These are phyloP conservation scores for Diacarnus erythraeanus DNA, from an alignment of 37 sponge, comb jelly and placozoan species.

Conservation along the genomic window DNA sequence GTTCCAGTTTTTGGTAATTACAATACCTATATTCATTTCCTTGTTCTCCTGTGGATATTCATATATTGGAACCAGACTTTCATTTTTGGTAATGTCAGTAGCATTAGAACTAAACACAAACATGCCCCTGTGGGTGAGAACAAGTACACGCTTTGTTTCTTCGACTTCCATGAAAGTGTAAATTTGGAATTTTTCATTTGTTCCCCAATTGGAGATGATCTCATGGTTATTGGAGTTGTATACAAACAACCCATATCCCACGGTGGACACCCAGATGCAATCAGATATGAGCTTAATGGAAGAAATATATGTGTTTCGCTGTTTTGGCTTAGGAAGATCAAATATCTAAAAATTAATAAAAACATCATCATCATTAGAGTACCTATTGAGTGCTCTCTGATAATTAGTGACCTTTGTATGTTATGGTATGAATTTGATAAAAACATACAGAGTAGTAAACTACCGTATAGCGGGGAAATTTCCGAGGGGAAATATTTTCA, in stretches of 20 bases:
- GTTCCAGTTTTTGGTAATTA: neutral
- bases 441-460: no score
- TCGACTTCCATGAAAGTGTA: conserved; percentile 15
- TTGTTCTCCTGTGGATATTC: neutral
- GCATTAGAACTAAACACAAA: conserved; percentile 12
- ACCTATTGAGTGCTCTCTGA: no score
- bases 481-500: no score
- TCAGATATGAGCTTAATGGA: neutral
- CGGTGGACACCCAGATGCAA: conserved; percentile 39
- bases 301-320: conserved; percentile 12
- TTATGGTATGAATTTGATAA: no score
- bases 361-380: no score
- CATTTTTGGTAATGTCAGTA: neutral
- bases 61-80: neutral
- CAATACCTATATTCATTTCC: conserved; percentile 27
- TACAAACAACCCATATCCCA: conserved; percentile 30
- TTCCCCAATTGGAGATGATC: conserved; percentile 10
- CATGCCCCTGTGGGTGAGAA: conserved; percentile 34
- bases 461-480: no score
- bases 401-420: no score
- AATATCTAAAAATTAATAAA: no score
- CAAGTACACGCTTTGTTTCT: conserved; percentile 3
- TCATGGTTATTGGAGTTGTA: conserved; percentile 5
- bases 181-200: conserved; percentile 7
- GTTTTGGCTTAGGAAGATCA: neutral